Conservation (phyloP, 1,140 invertebrate genomes). For the Scaptodrosophila lebanonensis region DNA sequence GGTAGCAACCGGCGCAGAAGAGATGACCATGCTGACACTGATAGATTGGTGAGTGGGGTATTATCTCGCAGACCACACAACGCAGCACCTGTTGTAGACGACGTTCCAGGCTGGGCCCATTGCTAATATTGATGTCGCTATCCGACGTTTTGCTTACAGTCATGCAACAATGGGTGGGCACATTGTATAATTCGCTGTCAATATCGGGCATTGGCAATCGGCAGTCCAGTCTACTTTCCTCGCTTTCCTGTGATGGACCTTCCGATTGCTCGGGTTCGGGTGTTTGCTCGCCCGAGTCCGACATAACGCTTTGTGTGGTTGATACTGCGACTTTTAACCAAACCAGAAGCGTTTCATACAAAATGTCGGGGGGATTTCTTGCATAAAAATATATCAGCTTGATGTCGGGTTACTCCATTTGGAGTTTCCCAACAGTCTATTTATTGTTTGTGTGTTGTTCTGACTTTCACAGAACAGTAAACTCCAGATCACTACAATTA, state of each 20-base stretch:
- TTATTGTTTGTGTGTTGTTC: no score
- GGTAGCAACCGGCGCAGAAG: constrained; percentile 38
- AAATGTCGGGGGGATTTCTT: no score
- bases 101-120: neutral
- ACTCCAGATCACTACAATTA: no score
- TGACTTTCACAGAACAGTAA: no score
- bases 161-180: neutral
- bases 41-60: neutral
- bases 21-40: constrained; percentile 23
- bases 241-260: neutral
- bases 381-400: no score
- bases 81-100: neutral
- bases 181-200: constrained; percentile 24
- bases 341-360: no score
- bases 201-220: neutral
- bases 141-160: neutral
- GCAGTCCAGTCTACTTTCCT: neutral
- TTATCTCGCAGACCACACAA: constrained; percentile 8
- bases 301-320: no score
- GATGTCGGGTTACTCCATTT: no score
- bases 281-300: no score
- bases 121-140: neutral
- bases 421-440: no score
- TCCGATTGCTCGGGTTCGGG: no score
- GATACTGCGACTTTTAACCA: no score